phyloP scores from a whole-genome alignment of 92 coral and sea anemone genomes.

The Epizoanthus fatuus region DNA sequence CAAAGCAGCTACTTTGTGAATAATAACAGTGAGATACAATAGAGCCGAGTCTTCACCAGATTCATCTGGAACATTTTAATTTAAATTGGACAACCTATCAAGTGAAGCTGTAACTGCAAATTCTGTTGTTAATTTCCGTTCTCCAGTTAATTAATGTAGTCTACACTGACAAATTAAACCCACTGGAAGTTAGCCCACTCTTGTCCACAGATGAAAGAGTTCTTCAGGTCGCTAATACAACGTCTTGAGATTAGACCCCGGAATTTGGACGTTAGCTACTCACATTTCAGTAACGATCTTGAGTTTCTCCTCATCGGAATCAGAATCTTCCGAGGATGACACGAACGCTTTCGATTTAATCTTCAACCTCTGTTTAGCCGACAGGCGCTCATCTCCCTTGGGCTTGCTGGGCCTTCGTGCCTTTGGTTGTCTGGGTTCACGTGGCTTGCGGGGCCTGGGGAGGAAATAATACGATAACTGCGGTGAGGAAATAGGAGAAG shows the following conservation, averaged over 20 bases:
- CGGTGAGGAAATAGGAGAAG: too few relatives aligned
- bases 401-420: slow-evolving; percentile 21
- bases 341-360: slow-evolving; percentile 96
- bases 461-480: background rate
- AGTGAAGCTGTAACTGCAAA: too few relatives aligned
- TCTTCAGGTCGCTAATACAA: background rate
- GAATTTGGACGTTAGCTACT: slow-evolving; percentile 48
- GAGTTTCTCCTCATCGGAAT: slow-evolving; percentile 93
- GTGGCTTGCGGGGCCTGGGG: slow-evolving; percentile 38
- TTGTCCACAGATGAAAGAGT: too few relatives aligned
- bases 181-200: too few relatives aligned
- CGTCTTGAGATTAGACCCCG: background rate
- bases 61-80: too few relatives aligned
- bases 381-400: slow-evolving; percentile 67
- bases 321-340: slow-evolving; percentile 96
- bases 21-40: too few relatives aligned
- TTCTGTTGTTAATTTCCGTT: too few relatives aligned
- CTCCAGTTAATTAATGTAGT: too few relatives aligned
- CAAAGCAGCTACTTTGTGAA: too few relatives aligned
- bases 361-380: slow-evolving; percentile 89
- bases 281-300: slow-evolving; percentile 89
- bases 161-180: too few relatives aligned
- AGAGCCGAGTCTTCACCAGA: too few relatives aligned
- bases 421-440: slow-evolving; percentile 33
- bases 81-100: too few relatives aligned